phyloP scores from a whole-genome alignment of 1,140 invertebrate species.

The Ceratosolen fusciceps region DNA sequence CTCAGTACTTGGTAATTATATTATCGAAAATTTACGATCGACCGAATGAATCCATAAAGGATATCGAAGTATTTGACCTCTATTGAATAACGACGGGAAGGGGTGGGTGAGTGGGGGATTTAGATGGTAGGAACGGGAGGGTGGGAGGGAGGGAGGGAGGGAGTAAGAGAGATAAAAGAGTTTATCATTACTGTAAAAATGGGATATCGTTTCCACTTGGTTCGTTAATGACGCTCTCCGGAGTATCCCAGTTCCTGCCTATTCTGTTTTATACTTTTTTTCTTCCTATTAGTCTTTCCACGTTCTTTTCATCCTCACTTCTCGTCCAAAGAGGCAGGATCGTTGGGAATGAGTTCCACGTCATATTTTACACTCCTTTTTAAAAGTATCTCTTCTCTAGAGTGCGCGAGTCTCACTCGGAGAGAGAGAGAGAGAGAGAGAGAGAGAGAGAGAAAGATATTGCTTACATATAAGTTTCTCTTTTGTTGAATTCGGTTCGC shows the following conservation, averaged over 20 bases:
- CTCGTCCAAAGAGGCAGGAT: background rate
- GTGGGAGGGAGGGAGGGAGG: background rate
- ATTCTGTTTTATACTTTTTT: conserved; percentile 2
- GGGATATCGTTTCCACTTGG: background rate
- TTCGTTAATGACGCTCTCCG: conserved; percentile 38
- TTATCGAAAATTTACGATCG: background rate
- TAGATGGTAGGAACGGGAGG: background rate
- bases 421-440: no score
- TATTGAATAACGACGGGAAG: no score
- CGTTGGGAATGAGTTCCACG: background rate
- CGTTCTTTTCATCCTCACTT: conserved; percentile 1
- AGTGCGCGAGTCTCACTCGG: background rate
- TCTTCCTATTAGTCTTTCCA: conserved; percentile 9
- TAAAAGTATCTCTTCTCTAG: conserved; percentile 24
- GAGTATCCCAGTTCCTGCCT: background rate
- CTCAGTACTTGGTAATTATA: background rate
- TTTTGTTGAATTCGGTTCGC: conserved; percentile 2
- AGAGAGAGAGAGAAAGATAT: conserved; percentile 4
- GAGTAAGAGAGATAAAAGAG: background rate
- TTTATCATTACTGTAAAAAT: background rate
- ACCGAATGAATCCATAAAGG: background rate
- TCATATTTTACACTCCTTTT: conserved; percentile 37
- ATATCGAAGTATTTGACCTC: conserved; percentile 8
- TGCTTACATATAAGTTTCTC: background rate
- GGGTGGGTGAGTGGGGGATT: background rate